Percentiles rank a stretch among this genome's conserved stretches.
These are phyloP conservation scores for Zaprionus tsacasi DNA, from an alignment of 1,140 invertebrate species.

Conservation along the genomic window DNA sequence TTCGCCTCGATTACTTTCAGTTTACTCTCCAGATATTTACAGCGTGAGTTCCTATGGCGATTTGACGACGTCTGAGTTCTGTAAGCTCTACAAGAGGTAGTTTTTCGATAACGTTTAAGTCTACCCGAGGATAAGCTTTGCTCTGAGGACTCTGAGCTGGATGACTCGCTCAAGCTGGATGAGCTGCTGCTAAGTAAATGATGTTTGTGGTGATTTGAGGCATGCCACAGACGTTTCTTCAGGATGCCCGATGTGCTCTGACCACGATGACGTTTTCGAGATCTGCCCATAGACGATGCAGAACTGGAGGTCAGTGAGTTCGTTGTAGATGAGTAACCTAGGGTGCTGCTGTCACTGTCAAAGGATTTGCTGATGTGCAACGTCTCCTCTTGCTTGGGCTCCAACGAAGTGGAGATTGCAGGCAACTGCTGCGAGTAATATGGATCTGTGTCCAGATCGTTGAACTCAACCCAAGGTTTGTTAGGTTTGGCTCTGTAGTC, in stretches of 20 bases:
- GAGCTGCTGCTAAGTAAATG: constrained; percentile 13
- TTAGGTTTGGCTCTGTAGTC: background rate
- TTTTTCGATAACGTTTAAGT: background rate
- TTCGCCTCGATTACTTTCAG: background rate
- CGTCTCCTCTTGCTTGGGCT: background rate
- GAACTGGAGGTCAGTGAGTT: background rate
- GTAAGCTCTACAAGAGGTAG: background rate
- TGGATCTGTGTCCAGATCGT: constrained; percentile 42
- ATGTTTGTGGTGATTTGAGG: constrained; percentile 2
- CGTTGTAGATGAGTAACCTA: constrained; percentile 16
- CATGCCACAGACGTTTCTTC: background rate
- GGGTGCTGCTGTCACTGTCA: constrained; percentile 6
- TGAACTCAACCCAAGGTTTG: background rate
- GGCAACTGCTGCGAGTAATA: constrained; percentile 33
- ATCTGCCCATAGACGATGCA: background rate
- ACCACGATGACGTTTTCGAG: background rate
- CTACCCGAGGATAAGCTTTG: background rate
- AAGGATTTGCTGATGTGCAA: background rate
- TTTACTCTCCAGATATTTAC: background rate
- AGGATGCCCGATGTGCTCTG: background rate
- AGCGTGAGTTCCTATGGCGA: background rate
- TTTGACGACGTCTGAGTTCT: background rate
- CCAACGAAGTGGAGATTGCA: background rate
- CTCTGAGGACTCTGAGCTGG: constrained; percentile 27
- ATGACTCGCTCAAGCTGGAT: constrained; percentile 8